These are phyloP conservation scores for Aradophagus sp. DNA, from an alignment of 1,140 invertebrate species.

Conservation along the genomic window DNA sequence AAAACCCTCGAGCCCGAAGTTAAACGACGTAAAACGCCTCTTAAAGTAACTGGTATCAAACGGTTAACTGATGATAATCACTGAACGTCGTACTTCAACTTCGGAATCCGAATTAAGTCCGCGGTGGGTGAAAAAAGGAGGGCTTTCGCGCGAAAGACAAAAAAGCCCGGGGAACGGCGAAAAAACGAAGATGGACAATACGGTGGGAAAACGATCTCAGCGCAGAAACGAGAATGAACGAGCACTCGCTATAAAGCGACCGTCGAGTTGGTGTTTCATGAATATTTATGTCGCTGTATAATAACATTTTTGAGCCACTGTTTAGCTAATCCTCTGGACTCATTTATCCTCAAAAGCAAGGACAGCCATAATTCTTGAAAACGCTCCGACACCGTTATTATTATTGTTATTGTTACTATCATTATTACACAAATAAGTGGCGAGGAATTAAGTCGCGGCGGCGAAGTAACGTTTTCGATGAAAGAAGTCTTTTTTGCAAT, in stretches of 20 bases:
- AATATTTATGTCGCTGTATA: conserved; percentile 76
- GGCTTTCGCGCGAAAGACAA: conserved; percentile 11
- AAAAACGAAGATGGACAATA: conserved; percentile 58
- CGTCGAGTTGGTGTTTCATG: conserved; percentile 68
- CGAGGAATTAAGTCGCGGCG: conserved; percentile 73
- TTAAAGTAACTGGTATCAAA: conserved; percentile 9
- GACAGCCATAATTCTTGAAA: conserved; percentile 75
- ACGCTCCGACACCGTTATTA: conserved; percentile 71
- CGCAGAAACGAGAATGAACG: conserved; percentile 56
- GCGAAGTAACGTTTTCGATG: no score
- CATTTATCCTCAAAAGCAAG: conserved; percentile 74
- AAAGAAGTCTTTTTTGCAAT: no score
- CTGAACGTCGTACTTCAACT: conserved; percentile 42
- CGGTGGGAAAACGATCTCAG: conserved; percentile 56
- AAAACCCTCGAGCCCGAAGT: no score
- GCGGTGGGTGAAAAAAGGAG: conserved; percentile 21
- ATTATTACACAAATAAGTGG: conserved; percentile 72
- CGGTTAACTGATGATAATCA: conserved; percentile 41
- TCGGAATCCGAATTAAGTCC: conserved; percentile 45
- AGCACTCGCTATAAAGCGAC: conserved; percentile 55
- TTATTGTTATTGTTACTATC: conserved; percentile 60
- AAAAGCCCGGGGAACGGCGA: conserved; percentile 24
- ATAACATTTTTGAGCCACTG: conserved; percentile 77
- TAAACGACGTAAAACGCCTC: no score
- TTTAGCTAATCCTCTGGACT: conserved; percentile 76